Evolutionary conservation across 2,888 invertebrate species (phyloP), one percentile per base, ranked within the genome.

Genomic region (Amitus sp.): DNA sequence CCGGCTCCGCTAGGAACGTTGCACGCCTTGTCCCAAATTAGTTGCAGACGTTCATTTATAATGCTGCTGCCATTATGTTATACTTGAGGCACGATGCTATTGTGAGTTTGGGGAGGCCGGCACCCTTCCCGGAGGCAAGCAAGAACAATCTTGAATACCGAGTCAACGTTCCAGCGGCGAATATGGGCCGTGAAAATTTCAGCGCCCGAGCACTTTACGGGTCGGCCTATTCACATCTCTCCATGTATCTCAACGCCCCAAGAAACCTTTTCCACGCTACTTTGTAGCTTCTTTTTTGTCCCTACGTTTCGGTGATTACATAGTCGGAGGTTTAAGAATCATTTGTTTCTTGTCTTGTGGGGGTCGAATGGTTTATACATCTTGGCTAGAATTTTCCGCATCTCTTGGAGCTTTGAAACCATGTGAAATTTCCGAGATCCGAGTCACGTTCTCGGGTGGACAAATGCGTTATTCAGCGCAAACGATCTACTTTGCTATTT

Each of bases 21-120:
- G 28, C 49, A 54, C 63, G 63, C 56, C 62, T 67, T 68, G 73
- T 67, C 70, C 69, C 72, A 77, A 79, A 78, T 78, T 78, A 75
- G 76, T 75, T 73, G 76, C 79, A 75, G 76, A 76, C 75, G 71
- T 76, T 77, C 77, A 74, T 78, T 79, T 77, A 78, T 78, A 77
- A 78, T 72, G 67, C 73, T 71, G 70, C 59, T 62, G 68, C 71
- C 72, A 74, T 75, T 77, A 73, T 73, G 68, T 66, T 68, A n/a
- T n/a, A 66, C 62, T 65, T 60, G 59, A 51, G 65, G 53, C 60
- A 75, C 71, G 75, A 77, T 75, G 72, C 67, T 69, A 77, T 79
- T 78, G 75, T 75, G 66, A 53, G 49, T 54, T 47, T 19, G 57
- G 64, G 50, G 58, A 51, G n/a, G n/a, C n/a, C 47, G 39, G 40